Base-by-base conservation (phyloP, 2,888 invertebrate genomes). In the Neuroscelio doddi region DNA sequence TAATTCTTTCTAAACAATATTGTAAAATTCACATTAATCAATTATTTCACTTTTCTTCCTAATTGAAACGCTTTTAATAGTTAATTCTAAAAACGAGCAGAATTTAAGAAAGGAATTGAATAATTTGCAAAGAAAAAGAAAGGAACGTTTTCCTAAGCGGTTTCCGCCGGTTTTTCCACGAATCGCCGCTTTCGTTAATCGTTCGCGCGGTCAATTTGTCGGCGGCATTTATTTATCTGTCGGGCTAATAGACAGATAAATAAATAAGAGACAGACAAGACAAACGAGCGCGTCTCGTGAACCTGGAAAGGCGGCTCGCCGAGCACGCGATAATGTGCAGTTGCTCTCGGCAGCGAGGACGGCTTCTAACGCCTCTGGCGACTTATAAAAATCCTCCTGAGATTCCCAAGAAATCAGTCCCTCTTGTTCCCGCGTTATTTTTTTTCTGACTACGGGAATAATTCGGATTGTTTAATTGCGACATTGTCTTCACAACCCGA, bases 241-340 rank as follows among this genome's bases (percentile, higher is more conserved):
- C 29, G 44, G 50, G 24, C 29, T 36, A 53, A 62, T 62, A 34
- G 45, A 53, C 56, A 47, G 56, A 52, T 47, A 57, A 63, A 57
- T 64, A 64, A 57, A 57, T 57, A 52, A 51, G 39, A 49, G 44
- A 52, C 52, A 34, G 39, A 12, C 30, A 42, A 63, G 63, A 63
- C 57, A 56, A 63, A 63, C 42, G 63, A 62, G 55, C 53, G 42
- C 17, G 44, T 4, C 52, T 26, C 16, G 15, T 39, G 41, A 47
- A 30, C 49, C 55, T 38, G 46, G 21, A 39, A 46, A 36, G 10
- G 15, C 12, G n/a, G 16, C 10, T 36, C 36, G 36, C 36, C 12
- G 36, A 36, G 51, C 46, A 41, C 52, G 63, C 63, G 56, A 57
- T 52, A 63, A 63, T 52, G 63, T 56, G 36, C 36, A 10, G 12